Base-by-base conservation (phyloP, 2,888 invertebrate species). In the Julus scandinavius region DNA sequence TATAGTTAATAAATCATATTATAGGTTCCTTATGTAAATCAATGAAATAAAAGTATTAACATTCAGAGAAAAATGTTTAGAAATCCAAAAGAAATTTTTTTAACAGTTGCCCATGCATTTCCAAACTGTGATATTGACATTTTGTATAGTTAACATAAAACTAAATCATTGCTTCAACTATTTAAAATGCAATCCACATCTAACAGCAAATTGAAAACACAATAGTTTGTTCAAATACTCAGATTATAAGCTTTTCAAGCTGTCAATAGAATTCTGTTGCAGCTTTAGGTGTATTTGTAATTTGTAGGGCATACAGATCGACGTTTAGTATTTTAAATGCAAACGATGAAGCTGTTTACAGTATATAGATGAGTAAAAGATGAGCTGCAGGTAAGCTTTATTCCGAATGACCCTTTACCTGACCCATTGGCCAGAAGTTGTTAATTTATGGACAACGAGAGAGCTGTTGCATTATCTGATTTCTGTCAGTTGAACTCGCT, bases 401-500 rank as follows among this genome's bases (percentile, higher is more conserved):
- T 80, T 80, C 38, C 80, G 80, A 80, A 38, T 80, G 13, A 80
- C 80, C 80, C 80, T 80, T 40, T 15, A 38, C 80, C 13, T 80
- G 80, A 80, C 80, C 80, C 38, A 80, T 5, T 80, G 80, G 80
- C 29, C 38, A 80, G 38, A 38, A 80, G 80, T 80, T 80, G 80
- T 80, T 80, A 80, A 80, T 80, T 40, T 80, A 80, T 80, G 80
- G 80, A 80, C 80, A 80, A 80, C 80, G 29, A 38, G 80, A 80
- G 80, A 80, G 80, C 80, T 38, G 80, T 80, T 40, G 80, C 38
- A 40, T 80, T 80, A 80, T 80, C 80, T 80, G 80, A 80, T 80
- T 80, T 80, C 80, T 38, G 38, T 80, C 80, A 80, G 80, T 80
- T 80, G 4, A 38, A 11, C 80, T 72, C 38, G 7, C 72, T 2